A percentile compares a stretch with the other conserved stretches of the same genome.
These are phyloP conservation scores for Mythimna pallens DNA, from an alignment of 2,888 invertebrate species.

Conservation along the genomic window DNA sequence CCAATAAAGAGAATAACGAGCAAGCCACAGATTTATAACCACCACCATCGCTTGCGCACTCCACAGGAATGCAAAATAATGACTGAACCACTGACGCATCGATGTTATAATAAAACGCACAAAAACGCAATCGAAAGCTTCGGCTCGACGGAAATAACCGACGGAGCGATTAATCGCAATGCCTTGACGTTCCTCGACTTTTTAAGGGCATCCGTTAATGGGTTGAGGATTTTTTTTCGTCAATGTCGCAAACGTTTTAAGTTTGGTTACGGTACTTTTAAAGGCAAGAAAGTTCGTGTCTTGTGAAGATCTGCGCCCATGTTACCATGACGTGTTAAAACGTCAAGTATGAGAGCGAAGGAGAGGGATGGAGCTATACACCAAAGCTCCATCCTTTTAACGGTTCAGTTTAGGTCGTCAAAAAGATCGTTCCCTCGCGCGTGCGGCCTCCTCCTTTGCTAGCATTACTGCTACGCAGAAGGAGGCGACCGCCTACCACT, in stretches of 20 bases:
- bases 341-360: too few relatives aligned
- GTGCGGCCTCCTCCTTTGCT: too few relatives aligned
- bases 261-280: constrained; percentile 19
- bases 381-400: too few relatives aligned
- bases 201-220: constrained; percentile 31
- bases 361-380: too few relatives aligned
- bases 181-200: constrained; percentile 18
- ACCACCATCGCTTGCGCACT: constrained; percentile 35
- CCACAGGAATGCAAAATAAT: constrained; percentile 60
- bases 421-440: too few relatives aligned
- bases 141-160: constrained; percentile 58
- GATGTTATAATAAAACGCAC: constrained; percentile 54
- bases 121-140: constrained; percentile 59
- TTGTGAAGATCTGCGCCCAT: background rate
- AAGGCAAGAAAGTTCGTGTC: background rate
- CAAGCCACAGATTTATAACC: constrained; percentile 32
- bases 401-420: too few relatives aligned
- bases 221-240: background rate
- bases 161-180: constrained; percentile 54
- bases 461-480: too few relatives aligned
- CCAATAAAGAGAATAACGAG: constrained; percentile 25
- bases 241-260: constrained; percentile 4
- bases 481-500: too few relatives aligned
- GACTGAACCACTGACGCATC: constrained; percentile 57
- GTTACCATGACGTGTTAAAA: too few relatives aligned